Base-by-base conservation (phyloP, 1,140 invertebrate genomes). In the Geopemphigus sp. region DNA sequence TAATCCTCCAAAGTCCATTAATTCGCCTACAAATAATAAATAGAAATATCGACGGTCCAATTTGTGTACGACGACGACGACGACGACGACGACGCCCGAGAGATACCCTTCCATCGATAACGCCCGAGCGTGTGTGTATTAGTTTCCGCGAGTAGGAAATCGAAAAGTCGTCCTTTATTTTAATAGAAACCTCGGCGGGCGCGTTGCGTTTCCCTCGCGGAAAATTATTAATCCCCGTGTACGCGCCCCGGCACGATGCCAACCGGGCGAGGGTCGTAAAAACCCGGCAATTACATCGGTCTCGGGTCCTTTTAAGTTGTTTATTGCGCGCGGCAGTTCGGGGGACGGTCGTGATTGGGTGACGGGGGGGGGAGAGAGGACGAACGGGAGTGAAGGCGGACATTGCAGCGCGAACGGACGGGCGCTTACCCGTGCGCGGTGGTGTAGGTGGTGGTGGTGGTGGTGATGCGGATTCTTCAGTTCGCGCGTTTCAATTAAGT, bases 221-320 rank as follows among this genome's bases (percentile, higher is more conserved):
- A 76, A 78, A 78, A 78, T 78, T 78, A 63, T 78, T 78, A 78
- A 78, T 78, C 74, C 61, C 57, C 24, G 24, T 10, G 66, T 70
- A 53, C 66, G 66, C 47, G 57, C 22, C 22, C 22, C 57, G 74
- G 74, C 74, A 63, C 32, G 6, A 19, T 78, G 74, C 74, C 74
- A 78, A 63, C 74, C 74, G 39, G 56, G 3, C 32, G 74, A 47
- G 74, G 54, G 57, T 78, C 74, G 74, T 78, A 78, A 78, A 78
- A 78, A 63, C 39, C 74, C 57, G 57, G 74, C 74, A 78, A 78
- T 78, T 78, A 78, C 74, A 78, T 78, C 56, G 74, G 57, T 57
- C 32, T 17, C 19, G 64, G 11, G 32, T 63, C 39, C 57, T 29
- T 72, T 54, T 29, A 54, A 72, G 68, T 72, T 72, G 68, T 72